Evolutionary conservation across 2,888 invertebrate genomes (phyloP).

Genomic region (Hirtodrosophila cameraria): DNA sequence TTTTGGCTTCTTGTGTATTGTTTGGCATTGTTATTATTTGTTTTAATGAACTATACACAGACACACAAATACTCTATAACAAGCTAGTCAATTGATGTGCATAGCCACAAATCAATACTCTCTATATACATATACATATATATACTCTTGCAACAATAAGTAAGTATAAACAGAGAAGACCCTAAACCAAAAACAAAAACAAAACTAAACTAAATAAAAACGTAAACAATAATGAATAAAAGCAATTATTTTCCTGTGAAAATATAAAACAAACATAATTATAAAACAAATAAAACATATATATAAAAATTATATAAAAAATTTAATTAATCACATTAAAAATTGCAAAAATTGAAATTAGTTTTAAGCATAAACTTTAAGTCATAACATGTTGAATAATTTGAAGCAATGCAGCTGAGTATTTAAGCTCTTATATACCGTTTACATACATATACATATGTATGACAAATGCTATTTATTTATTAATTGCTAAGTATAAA

Average conservation of each 20-base stretch:
- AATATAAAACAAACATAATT: constrained; percentile 57
- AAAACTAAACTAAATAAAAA: constrained; percentile 31
- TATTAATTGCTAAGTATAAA: constrained; percentile 58
- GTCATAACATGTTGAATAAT: constrained; percentile 55
- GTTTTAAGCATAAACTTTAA: constrained; percentile 53
- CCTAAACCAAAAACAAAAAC: constrained; percentile 20
- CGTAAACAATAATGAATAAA: constrained; percentile 67
- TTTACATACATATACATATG: constrained; percentile 18
- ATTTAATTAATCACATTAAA: constrained; percentile 33
- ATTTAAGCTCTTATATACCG: constrained; percentile 19
- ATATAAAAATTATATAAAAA: constrained; percentile 36
- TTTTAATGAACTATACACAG: constrained; percentile 2
- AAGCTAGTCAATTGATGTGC: constrained; percentile 75
- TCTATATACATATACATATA: no score
- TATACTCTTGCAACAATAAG: constrained; percentile 33
- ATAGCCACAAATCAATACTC: constrained; percentile 52
- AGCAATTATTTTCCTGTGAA: constrained; percentile 79
- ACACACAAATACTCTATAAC: constrained; percentile 38
- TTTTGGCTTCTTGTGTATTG: constrained; percentile 65
- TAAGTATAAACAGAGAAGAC: constrained; percentile 51
- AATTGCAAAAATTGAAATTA: constrained; percentile 32
- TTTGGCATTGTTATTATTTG: constrained; percentile 34
- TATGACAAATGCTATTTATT: constrained; percentile 51
- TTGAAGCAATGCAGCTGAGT: constrained; percentile 52
- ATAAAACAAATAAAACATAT: constrained; percentile 27